A percentile compares a stretch with the other conserved stretches of the same genome.
Conservation (phyloP, 2,888 invertebrate species). For the Anthophora plumipes region DNA sequence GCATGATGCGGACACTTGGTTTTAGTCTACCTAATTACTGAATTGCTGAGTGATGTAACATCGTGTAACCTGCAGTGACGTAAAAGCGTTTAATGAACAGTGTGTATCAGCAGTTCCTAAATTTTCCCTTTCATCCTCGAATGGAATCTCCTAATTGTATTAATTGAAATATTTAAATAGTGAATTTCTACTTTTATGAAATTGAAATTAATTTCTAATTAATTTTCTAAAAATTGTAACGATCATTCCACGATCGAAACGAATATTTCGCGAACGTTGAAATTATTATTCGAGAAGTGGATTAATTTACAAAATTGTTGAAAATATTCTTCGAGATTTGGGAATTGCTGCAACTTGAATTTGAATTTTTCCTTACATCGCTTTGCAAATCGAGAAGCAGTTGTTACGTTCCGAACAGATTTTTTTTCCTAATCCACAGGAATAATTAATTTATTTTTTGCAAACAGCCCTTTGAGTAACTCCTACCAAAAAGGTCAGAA, state of each 20-base stretch:
- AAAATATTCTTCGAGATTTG: background rate
- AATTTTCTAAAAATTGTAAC: too few relatives aligned
- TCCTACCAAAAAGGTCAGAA: too few relatives aligned
- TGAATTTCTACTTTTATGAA: background rate
- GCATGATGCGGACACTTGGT: constrained; percentile 48
- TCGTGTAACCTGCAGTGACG: constrained; percentile 19
- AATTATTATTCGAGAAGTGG: too few relatives aligned
- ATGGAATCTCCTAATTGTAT: background rate
- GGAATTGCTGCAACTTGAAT: background rate
- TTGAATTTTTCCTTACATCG: constrained; percentile 28
- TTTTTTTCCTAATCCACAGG: too few relatives aligned
- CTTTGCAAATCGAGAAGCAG: constrained; percentile 23
- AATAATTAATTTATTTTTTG: too few relatives aligned
- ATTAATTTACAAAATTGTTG: too few relatives aligned
- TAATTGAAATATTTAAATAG: background rate
- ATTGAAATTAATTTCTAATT: too few relatives aligned
- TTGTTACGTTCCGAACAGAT: too few relatives aligned
- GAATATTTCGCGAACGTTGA: too few relatives aligned
- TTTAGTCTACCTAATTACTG: constrained; percentile 42
- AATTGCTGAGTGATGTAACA: constrained; percentile 43
- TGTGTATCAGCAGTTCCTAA: constrained; percentile 25
- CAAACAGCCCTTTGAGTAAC: too few relatives aligned
- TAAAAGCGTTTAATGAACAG: constrained; percentile 23
- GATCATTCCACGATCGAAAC: too few relatives aligned
- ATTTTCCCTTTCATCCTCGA: background rate